Conservation (phyloP, 2,113 vertebrate species). For the Cinclus mexicanus region DNA sequence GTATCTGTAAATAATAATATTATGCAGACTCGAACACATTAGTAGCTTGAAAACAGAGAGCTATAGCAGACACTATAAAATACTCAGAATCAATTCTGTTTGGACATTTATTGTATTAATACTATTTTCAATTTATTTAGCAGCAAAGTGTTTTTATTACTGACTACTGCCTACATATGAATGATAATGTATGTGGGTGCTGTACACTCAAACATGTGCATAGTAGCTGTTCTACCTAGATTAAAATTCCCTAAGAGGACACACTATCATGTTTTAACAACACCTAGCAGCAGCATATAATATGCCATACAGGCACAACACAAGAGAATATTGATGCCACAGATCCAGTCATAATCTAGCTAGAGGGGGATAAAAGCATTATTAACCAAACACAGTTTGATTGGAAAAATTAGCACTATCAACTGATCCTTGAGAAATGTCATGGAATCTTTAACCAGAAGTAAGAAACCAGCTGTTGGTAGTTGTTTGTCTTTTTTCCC, state of each 20-base stretch:
- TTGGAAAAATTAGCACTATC: background rate
- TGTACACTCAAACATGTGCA: background rate
- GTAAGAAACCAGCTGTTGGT: background rate
- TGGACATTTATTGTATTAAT: constrained; percentile 38
- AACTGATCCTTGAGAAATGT: background rate
- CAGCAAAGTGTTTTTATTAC: constrained; percentile 52
- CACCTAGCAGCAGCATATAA: background rate
- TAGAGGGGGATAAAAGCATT: background rate
- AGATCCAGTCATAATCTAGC: background rate
- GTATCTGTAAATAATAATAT: constrained; percentile 33
- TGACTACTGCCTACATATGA: background rate
- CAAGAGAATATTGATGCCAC: background rate
- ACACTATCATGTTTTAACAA: background rate
- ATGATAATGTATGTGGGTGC: background rate
- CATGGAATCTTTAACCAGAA: background rate
- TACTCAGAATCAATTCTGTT: constrained; percentile 13
- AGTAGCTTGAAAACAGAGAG: constrained; percentile 23
- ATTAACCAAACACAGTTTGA: background rate
- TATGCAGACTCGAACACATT: constrained; percentile 21
- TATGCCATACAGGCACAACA: background rate
- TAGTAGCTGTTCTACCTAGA: background rate
- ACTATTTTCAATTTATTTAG: constrained; percentile 36
- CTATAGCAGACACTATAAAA: background rate
- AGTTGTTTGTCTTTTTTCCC: background rate
- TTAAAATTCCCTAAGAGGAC: background rate